phyloP scores from a whole-genome alignment of 2,113 vertebrate genomes.

The Corythornis cristatus region DNA sequence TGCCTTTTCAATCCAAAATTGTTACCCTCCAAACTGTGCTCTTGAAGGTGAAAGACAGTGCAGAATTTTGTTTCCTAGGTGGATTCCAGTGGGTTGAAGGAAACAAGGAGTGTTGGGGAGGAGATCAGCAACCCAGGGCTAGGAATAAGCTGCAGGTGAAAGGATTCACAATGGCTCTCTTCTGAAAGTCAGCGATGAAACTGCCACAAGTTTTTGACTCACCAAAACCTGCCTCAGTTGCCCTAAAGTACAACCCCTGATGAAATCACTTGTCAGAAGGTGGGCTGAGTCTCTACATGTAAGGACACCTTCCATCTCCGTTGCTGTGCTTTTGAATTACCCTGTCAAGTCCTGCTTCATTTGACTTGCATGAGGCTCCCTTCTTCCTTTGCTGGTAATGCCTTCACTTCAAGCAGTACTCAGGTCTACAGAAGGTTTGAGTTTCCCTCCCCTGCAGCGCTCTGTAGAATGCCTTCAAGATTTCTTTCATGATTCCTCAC shows the following conservation, averaged over 20 bases:
- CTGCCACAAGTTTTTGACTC: neutral
- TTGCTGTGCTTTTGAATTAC: neutral
- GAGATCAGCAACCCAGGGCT: neutral
- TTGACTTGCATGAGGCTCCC: neutral
- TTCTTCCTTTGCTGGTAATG: neutral
- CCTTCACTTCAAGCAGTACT: neutral
- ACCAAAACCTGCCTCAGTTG: neutral
- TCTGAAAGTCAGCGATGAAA: neutral
- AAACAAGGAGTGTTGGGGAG: neutral
- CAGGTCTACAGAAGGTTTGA: neutral
- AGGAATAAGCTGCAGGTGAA: neutral
- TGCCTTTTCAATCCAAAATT: neutral
- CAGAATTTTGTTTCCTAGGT: neutral
- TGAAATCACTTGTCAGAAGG: neutral
- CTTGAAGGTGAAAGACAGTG: neutral
- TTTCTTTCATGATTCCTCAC: neutral
- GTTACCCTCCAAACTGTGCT: neutral
- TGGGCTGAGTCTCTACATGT: accelerated
- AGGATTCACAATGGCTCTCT: neutral
- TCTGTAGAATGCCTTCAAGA: neutral
- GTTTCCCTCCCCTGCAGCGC: neutral
- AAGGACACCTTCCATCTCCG: neutral
- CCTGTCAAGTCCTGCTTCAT: neutral
- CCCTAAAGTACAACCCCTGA: neutral
- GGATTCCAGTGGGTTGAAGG: neutral